Conservation (phyloP, 2,888 invertebrate genomes). For the Syrphus vitripennis region DNA sequence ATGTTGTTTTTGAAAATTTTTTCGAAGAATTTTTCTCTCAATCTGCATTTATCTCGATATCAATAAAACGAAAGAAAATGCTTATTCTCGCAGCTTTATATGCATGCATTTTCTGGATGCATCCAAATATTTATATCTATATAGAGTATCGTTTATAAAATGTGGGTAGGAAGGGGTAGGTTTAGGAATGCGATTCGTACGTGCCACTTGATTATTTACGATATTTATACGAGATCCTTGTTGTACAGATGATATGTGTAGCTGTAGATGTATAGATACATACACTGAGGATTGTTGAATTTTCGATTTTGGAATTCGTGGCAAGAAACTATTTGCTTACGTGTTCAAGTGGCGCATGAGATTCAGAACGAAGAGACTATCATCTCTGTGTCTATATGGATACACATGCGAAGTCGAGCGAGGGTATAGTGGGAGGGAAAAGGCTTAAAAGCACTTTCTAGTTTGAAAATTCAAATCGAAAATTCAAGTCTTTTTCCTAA, state of each 20-base stretch:
- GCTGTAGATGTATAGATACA: not conserved
- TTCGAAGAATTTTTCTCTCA: not conserved
- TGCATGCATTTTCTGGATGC: constrained; percentile 55
- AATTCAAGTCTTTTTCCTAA: constrained; percentile 18
- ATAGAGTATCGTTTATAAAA: not conserved
- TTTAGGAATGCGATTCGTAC: constrained; percentile 40
- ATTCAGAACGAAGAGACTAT: not conserved
- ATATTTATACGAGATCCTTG: constrained; percentile 44
- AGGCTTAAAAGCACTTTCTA: constrained; percentile 44
- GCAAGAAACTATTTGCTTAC: constrained; percentile 68
- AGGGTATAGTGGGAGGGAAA: not conserved
- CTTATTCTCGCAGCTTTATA: not conserved
- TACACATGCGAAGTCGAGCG: not conserved
- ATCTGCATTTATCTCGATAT: not conserved
- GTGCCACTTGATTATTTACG: constrained; percentile 68
- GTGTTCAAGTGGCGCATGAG: constrained; percentile 57
- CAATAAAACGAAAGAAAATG: not conserved
- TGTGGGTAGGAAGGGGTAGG: not conserved
- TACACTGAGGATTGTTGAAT: constrained; percentile 25
- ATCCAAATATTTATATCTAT: constrained; percentile 42
- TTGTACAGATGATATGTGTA: no score
- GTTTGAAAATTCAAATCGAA: constrained; percentile 21
- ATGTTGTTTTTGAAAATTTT: constrained; percentile 9
- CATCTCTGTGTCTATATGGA: not conserved
- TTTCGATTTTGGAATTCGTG: constrained; percentile 61